Conservation (phyloP, 2,113 vertebrate species). For the Mastomys coucha region DNA sequence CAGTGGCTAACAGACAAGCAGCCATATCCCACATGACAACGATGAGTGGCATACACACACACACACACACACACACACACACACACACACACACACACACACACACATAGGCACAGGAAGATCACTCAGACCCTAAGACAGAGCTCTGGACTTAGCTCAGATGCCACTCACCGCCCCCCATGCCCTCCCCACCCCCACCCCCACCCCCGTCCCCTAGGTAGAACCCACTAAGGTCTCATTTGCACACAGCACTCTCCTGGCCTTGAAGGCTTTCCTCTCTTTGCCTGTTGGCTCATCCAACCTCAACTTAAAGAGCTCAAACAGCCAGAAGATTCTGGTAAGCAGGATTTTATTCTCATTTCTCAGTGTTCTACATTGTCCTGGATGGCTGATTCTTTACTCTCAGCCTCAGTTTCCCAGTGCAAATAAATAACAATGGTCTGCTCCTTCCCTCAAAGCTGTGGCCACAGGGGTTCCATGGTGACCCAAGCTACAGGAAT, state of each 20-base stretch:
- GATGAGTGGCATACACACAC: too few species aligned
- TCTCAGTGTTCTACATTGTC: not conserved
- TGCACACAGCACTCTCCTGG: not conserved
- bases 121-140: not conserved
- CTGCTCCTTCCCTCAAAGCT: not conserved
- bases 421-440: not conserved
- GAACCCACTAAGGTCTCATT: rapidly evolving
- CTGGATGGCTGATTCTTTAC: not conserved
- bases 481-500: not conserved
- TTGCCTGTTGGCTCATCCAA: not conserved
- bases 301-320: not conserved
- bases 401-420: not conserved
- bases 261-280: too few species aligned
- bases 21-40: not conserved
- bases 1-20: not conserved
- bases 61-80: too few species aligned
- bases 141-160: not conserved
- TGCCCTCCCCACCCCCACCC: too few species aligned
- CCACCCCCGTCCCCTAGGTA: not conserved
- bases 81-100: too few species aligned
- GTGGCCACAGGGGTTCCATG: not conserved
- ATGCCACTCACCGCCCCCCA: not conserved
- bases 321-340: not conserved
- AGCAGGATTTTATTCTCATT: not conserved
- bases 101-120: too few species aligned